Base-by-base conservation (phyloP, 37 sponge, comb jelly and placozoan genomes). In the Diacarnus erythraeanus region DNA sequence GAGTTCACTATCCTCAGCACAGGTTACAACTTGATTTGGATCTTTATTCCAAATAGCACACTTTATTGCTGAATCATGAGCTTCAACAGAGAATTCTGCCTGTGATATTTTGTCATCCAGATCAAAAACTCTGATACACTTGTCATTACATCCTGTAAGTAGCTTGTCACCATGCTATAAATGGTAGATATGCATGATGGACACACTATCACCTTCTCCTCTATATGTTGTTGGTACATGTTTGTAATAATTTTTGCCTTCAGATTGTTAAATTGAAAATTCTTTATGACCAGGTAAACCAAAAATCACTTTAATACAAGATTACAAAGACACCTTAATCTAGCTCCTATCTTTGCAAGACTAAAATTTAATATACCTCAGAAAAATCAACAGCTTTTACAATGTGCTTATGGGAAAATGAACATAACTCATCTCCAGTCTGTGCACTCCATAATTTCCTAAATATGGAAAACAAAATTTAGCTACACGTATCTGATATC, bases 301-400 rank as follows among this genome's bases (percentile, higher is more conserved):
- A 71, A 42, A 12, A 35, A 27, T 21, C n/a, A n/a, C n/a, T n/a
- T n/a, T n/a, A n/a, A n/a, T n/a, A n/a, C n/a, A n/a, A n/a, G n/a
- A n/a, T 29, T 12, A 36, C 58, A 27, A 42, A 31, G 18, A 57
- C 77, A 58, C 4, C 40, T 37, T 38, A 58, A 58, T 76, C 17
- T 23, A 57, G 21, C 22, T 25, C 22, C 6, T n/a, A n/a, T n/a
- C n/a, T n/a, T n/a, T n/a, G n/a, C n/a, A n/a, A n/a, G n/a, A n/a
- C n/a, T n/a, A n/a, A n/a, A n/a, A n/a, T n/a, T n/a, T n/a, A n/a
- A 75, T 82, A 71, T 79, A 95, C 96, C 27, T 84, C 58, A 6
- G 93, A 89, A 74, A 95, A 95, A 58, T 89, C 94, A 2, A 95
- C 96, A 38, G 84, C 71, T 42, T 92, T 95, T 33, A 95, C 96